A percentile compares a stretch with the other conserved stretches of the same genome.
phyloP scores from a whole-genome alignment of 2,797 vertebrate genomes.

The Harpagifer antarcticus region DNA sequence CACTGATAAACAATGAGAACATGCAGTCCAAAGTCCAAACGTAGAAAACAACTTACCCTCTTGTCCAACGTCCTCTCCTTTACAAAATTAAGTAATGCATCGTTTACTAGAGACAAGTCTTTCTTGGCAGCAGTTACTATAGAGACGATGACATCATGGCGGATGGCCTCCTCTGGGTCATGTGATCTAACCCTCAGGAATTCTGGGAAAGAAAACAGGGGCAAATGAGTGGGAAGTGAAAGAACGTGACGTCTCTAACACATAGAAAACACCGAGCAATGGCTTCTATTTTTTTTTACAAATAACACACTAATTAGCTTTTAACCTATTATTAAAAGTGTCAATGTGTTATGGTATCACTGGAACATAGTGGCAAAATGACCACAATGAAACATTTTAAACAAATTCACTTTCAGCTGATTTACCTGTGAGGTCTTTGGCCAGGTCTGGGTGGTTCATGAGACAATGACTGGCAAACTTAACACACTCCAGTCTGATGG shows the following conservation, averaged over 20 bases:
- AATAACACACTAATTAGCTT: neutral
- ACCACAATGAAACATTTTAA: neutral
- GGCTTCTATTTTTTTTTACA: neutral
- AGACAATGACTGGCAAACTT: slow-evolving; percentile 99
- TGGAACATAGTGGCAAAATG: neutral
- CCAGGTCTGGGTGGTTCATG: slow-evolving; percentile 98
- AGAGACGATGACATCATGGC: slow-evolving; percentile 98
- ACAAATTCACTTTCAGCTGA: neutral
- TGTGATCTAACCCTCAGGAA: slow-evolving; percentile 96
- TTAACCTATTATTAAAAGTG: neutral
- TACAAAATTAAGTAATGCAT: slow-evolving; percentile 96
- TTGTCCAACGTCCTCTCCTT: slow-evolving; percentile 97
- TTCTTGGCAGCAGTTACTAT: slow-evolving; percentile 99
- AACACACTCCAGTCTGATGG: slow-evolving; percentile 97
- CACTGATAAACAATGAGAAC: neutral
- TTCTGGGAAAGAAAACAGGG: slow-evolving; percentile 81
- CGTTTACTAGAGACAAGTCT: slow-evolving; percentile 95
- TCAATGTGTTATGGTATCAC: neutral
- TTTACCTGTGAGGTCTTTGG: slow-evolving; percentile 98
- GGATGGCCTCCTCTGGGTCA: slow-evolving; percentile 97
- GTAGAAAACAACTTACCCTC: slow-evolving; percentile 85
- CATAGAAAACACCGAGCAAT: neutral
- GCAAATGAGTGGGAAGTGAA: slow-evolving; percentile 14
- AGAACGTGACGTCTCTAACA: neutral
- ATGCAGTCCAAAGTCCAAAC: neutral